Base-by-base conservation (phyloP, 2,797 vertebrate genomes). In the Argentina silus region DNA sequence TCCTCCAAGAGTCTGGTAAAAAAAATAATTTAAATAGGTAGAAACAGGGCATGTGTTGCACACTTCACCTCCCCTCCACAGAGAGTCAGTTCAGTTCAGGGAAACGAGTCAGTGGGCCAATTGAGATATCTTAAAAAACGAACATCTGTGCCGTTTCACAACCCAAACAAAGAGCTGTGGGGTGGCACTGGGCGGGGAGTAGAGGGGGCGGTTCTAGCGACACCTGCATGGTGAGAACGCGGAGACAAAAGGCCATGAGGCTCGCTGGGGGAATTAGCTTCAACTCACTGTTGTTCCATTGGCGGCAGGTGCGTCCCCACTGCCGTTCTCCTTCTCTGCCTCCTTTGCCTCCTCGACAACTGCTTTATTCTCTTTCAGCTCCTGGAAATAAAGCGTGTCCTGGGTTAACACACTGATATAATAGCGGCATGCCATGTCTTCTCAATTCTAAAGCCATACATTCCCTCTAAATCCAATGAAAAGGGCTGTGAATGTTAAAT, bases 321-420 rank as follows among this genome's bases (percentile, higher is more conserved):
- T 93, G 81, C 93, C 93, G 63, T 92, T 92, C 85, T 94, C 92
- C 78, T 90, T 75, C 73, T 86, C 90, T 12, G 79, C 63, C 72
- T 90, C 65, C 60, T 82, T 65, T 44, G 74, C 81, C 78, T 73
- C 67, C 43, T 77, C 65, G 2, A 57, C 69, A 78, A 85, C 85
- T 19, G 94, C 95, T 90, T 95, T 95, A 90, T 95, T 95, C 82
- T 95, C 95, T 71, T 96, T 96, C 84, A 95, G 90, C 67, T 96
- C 95, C 95, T 96, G 75, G 67, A 81, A 86, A 76, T 7, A 14
- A 14, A 51, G 23, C 1, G 1, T 2, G 3, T 82, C 23, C 51
- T 44, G n/a, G 65, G n/a, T 51, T 51, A 51, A 9, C 47, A 27
- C 59, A 12, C 12, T 36, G 23, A 61, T 6, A 61, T 27, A 42